Conservation (phyloP, 2,797 vertebrate genomes). For the Catostomus latipinnis region DNA sequence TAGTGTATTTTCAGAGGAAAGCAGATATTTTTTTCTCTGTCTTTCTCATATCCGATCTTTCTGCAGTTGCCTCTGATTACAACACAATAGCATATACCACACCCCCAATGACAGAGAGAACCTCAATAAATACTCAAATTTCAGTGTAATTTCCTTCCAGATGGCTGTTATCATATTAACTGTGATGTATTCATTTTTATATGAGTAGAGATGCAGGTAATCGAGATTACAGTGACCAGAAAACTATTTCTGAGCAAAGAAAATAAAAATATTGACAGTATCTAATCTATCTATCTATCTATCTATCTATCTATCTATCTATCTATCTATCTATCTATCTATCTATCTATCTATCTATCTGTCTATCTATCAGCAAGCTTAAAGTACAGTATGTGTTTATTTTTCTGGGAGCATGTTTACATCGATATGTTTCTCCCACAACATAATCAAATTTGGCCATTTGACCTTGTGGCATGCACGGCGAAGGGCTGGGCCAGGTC, state of each 20-base stretch:
- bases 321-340: too few species aligned
- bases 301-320: too few species aligned
- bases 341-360: too few species aligned
- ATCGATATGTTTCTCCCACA: constrained; percentile 6
- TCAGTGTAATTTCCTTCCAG: neutral
- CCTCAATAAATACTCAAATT: neutral
- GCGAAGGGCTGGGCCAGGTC: too few species aligned
- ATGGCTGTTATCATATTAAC: neutral
- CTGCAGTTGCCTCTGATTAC: constrained; percentile 16
- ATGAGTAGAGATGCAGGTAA: neutral
- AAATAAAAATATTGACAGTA: neutral
- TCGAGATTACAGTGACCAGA: neutral
- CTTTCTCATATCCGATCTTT: constrained; percentile 19
- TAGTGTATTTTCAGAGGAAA: neutral
- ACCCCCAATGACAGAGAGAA: constrained; percentile 11
- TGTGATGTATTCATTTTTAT: neutral
- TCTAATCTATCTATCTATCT: too few species aligned
- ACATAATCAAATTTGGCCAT: constrained; percentile 54
- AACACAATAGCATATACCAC: constrained; percentile 5
- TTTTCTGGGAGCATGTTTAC: neutral
- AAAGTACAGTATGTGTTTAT: neutral
- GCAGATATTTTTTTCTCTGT: neutral
- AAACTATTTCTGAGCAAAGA: neutral
- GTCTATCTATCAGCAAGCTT: too few species aligned
- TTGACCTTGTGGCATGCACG: neutral